Conservation (phyloP, 2,888 invertebrate species). For the Tortricodes alternella region DNA sequence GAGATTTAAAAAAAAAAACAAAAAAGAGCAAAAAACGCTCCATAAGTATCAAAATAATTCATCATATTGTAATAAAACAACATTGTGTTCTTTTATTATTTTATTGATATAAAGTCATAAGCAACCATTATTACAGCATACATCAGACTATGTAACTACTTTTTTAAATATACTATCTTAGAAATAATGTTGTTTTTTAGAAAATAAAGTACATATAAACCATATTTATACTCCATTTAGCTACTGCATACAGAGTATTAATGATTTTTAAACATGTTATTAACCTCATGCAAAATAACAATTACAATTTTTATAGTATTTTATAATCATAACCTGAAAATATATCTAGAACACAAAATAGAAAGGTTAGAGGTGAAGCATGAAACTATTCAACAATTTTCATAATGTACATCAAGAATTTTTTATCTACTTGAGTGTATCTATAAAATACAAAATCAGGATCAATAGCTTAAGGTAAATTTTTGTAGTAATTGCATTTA, state of each 20-base stretch:
- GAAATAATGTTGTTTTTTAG: slow-evolving; percentile 33
- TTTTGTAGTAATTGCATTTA: neutral
- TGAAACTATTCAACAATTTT: slow-evolving; percentile 15
- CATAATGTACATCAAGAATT: neutral
- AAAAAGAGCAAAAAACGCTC: too few species aligned
- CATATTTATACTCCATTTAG: slow-evolving; percentile 22
- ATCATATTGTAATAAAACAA: slow-evolving; percentile 41
- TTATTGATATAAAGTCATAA: slow-evolving; percentile 80
- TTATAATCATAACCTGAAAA: slow-evolving; percentile 1
- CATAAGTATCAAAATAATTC: neutral
- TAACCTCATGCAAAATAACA: slow-evolving; percentile 23
- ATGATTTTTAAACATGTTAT: slow-evolving; percentile 16
- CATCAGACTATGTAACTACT: slow-evolving; percentile 58
- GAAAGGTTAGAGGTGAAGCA: slow-evolving; percentile 7
- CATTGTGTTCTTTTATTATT: slow-evolving; percentile 48
- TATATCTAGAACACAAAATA: slow-evolving; percentile 5
- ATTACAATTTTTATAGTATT: slow-evolving; percentile 8
- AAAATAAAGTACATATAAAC: slow-evolving; percentile 28
- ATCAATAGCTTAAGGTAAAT: neutral
- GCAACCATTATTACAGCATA: slow-evolving; percentile 79
- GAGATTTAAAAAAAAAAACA: too few species aligned
- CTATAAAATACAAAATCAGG: neutral
- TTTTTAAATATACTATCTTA: slow-evolving; percentile 58
- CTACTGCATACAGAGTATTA: slow-evolving; percentile 23
- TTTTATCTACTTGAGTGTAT: neutral